Conservation (phyloP, 2,113 vertebrate species). For the Chunga burmeisteri region DNA sequence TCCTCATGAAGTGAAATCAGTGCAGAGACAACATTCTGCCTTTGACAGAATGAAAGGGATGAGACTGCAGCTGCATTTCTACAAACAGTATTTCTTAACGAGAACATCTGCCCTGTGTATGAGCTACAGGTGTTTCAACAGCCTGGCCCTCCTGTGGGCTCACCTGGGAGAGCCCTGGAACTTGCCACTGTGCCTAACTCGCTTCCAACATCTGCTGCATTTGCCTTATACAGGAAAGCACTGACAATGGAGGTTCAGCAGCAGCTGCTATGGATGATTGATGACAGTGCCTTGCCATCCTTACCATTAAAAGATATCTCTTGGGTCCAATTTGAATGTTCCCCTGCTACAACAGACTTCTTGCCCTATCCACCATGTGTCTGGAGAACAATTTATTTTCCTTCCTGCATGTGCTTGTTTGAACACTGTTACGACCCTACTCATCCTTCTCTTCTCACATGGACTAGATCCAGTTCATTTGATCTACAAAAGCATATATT, state of each 20-base stretch:
- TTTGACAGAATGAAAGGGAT: background rate
- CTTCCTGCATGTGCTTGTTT: background rate
- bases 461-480: background rate
- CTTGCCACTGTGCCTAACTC: background rate
- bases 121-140: background rate
- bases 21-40: background rate
- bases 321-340: background rate
- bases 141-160: background rate
- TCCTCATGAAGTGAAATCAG: background rate
- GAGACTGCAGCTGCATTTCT: background rate
- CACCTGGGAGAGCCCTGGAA: background rate
- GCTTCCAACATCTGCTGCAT: background rate
- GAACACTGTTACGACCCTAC: background rate
- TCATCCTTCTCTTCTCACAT: background rate
- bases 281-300: background rate
- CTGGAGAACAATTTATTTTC: background rate
- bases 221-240: background rate
- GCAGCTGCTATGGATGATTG: background rate
- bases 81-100: background rate
- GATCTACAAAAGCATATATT: background rate
- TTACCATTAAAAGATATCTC: background rate
- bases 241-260: background rate
- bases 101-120: background rate
- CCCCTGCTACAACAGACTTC: background rate
- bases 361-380: background rate